These are phyloP conservation scores for Gibbula magus DNA, from an alignment of 2,888 invertebrate genomes.

Conservation along the genomic window DNA sequence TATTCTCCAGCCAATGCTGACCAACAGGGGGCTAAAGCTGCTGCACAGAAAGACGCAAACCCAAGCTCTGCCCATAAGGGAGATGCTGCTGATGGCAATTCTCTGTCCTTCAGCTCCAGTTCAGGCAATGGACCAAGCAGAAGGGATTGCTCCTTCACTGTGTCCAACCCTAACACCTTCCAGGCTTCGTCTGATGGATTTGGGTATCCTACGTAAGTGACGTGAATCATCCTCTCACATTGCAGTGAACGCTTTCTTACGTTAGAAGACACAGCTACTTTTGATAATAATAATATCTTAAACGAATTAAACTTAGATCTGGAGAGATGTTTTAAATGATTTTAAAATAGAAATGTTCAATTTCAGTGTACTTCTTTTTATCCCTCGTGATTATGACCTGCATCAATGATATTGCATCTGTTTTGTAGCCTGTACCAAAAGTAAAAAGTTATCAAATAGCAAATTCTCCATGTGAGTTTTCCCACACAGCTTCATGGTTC, in stretches of 20 bases:
- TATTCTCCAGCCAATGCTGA: background rate
- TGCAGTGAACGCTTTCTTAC: background rate
- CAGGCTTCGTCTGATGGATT: slow-evolving; percentile 17
- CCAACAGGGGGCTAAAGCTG: background rate
- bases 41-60: background rate
- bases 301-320: no score
- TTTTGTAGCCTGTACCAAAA: no score
- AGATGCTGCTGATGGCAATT: background rate
- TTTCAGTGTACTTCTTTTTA: no score
- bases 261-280: background rate
- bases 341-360: no score
- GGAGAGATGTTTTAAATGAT: no score
- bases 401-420: no score
- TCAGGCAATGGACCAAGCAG: background rate
- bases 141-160: slow-evolving; percentile 6
- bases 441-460: background rate
- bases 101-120: background rate
- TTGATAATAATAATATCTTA: no score
- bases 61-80: background rate
- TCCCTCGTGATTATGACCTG: no score
- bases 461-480: background rate
- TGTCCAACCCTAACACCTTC: slow-evolving; percentile 1
- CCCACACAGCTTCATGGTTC: background rate
- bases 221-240: background rate
- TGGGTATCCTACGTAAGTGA: slow-evolving; percentile 17